Percentiles rank a stretch among this genome's conserved stretches.
phyloP scores from a whole-genome alignment of 2,888 invertebrate genomes.

The Machimus rusticus region DNA sequence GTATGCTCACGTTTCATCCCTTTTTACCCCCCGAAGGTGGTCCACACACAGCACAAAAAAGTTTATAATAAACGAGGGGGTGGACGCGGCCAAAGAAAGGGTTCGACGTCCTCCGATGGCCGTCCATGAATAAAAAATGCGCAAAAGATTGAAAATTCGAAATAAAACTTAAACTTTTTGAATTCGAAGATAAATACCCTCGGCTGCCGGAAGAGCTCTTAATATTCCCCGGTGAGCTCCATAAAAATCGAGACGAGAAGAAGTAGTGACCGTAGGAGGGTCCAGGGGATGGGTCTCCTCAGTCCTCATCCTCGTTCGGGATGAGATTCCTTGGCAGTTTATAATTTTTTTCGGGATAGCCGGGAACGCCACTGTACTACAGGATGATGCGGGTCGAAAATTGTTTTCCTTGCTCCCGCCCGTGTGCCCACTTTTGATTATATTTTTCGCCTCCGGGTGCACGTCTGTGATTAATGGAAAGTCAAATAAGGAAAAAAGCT shows the following conservation, averaged over 20 bases:
- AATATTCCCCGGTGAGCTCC: slow-evolving; percentile 11
- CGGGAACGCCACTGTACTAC: not conserved
- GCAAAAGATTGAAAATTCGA: slow-evolving; percentile 23
- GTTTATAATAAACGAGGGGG: slow-evolving; percentile 18
- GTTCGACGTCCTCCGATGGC: not conserved
- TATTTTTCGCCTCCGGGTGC: slow-evolving; percentile 6
- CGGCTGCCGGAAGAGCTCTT: not conserved
- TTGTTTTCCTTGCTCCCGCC: slow-evolving; percentile 15
- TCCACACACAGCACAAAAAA: not conserved
- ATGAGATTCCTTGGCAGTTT: slow-evolving; percentile 1
- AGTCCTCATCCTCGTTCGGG: not conserved
- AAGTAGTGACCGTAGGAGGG: not conserved
- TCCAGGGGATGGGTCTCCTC: not conserved
- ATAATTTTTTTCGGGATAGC: not conserved
- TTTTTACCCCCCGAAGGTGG: not conserved
- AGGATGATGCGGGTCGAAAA: slow-evolving; percentile 14
- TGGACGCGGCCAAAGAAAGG: not conserved
- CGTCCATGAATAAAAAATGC: slow-evolving; percentile 23
- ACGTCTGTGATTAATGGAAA: slow-evolving; percentile 32
- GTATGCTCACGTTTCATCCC: slow-evolving; percentile 27
- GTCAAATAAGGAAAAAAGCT: slow-evolving; percentile 24
- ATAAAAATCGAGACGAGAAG: not conserved
- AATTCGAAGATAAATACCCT: slow-evolving; percentile 31
- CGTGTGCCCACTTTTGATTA: not conserved
- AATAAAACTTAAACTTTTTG: slow-evolving; percentile 31